Base-by-base conservation (phyloP, 2,113 vertebrate genomes). In the Centropus unirufus region DNA sequence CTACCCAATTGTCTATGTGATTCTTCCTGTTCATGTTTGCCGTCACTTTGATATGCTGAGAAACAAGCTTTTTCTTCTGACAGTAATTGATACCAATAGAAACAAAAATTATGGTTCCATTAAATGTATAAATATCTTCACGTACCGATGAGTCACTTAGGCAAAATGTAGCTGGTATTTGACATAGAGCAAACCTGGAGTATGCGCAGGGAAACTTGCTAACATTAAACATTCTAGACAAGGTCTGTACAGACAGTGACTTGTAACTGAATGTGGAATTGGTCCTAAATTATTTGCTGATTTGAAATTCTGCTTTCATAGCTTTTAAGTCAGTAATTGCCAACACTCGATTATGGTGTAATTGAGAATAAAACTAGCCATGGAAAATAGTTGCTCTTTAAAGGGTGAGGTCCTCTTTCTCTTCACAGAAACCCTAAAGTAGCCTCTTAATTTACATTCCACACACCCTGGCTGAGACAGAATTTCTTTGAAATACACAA, bases 391-490 rank as follows among this genome's bases (percentile, higher is more conserved):
- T 91, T 82, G 19, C 86, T 90, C 44, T 86, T 77, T 89, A 72
- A 84, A 90, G 75, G n/a, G 23, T 81, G 30, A 90, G 95, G 63
- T 94, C 76, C 20, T 86, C 6, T 88, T 96, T 90, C 36, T 80
- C 32, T 85, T 74, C 64, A 32, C 20, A 86, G 66, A 79, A 90
- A 26, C 55, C 67, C 27, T 93, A 68, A 67, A 92, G 81, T 66
- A 80, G 40, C 59, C 17, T 88, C 47, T 55, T 87, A 73, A 42
- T 85, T 91, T 83, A 82, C 34, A 46, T 83, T 76, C 26, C 32
- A 34, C 40, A 23, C 12, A 18, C n/a, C 17, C 20, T 72, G 36
- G 5, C 49, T 62, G 55, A 87, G 58, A 72, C 72, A 34, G 80
- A 94, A 54, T 59, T 34, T 12, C 78, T 40, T 80, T 88, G 47